Conservation (phyloP, 2,797 vertebrate genomes). For the Okamejei kenojei region DNA sequence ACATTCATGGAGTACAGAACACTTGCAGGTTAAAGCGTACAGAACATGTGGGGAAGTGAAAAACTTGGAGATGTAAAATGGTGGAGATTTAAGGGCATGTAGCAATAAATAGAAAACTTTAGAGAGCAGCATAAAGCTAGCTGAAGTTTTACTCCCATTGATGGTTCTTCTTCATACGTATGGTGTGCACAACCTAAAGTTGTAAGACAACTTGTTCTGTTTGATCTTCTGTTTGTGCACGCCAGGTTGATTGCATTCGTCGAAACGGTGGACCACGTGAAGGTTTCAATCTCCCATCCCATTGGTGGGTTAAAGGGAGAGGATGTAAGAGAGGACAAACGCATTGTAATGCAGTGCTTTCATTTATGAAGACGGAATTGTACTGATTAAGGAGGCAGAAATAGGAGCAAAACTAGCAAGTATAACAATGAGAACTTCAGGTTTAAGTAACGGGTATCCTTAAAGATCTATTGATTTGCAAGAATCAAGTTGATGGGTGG, state of each 20-base stretch:
- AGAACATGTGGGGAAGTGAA: background rate
- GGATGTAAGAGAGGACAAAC: background rate
- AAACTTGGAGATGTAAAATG: background rate
- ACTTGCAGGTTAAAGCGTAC: background rate
- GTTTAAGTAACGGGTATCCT: background rate
- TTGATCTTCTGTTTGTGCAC: no score
- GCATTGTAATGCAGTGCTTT: background rate
- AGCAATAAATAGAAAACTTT: background rate
- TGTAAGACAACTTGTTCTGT: no score
- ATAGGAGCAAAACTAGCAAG: background rate
- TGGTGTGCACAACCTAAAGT: no score
- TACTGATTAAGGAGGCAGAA: background rate
- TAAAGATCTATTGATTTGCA: background rate
- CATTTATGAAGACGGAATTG: background rate
- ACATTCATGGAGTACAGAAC: background rate
- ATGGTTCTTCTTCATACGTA: background rate
- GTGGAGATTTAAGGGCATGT: no score
- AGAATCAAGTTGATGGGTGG: background rate
- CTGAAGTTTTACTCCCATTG: background rate
- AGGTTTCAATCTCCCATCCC: no score
- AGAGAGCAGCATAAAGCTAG: background rate
- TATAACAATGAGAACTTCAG: background rate
- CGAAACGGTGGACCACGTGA: no score
- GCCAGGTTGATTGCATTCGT: no score
- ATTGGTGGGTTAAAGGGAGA: background rate